Conservation (phyloP, 2,797 vertebrate genomes). For the Crenuchus spilurus region DNA sequence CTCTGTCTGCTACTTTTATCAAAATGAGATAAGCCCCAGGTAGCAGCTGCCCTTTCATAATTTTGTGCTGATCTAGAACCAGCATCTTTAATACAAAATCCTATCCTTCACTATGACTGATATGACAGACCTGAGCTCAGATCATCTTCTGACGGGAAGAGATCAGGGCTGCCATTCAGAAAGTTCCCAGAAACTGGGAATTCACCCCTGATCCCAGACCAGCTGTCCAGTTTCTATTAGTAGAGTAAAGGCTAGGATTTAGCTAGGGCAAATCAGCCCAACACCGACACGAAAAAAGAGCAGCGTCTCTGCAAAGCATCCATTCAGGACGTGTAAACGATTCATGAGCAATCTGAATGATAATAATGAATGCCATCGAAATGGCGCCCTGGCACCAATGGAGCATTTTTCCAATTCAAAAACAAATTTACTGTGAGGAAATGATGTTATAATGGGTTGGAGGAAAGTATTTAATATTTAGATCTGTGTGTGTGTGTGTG, state of each 20-base stretch:
- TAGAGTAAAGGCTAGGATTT: not conserved
- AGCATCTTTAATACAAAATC: conserved; percentile 6
- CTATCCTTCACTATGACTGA: not conserved
- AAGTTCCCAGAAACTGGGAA: not conserved
- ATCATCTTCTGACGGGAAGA: not conserved
- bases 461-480: conserved; percentile 22
- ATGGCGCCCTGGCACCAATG: not conserved
- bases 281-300: not conserved
- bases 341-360: conserved; percentile 27
- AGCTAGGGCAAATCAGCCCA: not conserved
- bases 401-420: conserved; percentile 17
- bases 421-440: conserved; percentile 31
- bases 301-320: not conserved
- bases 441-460: conserved; percentile 22
- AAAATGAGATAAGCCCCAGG: conserved; percentile 14
- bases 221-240: not conserved
- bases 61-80: conserved; percentile 22
- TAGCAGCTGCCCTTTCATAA: conserved; percentile 26
- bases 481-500: not conserved
- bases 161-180: not conserved
- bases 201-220: not conserved
- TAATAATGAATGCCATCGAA: conserved; percentile 1
- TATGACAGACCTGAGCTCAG: not conserved
- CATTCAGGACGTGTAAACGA: conserved; percentile 20
- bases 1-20: conserved; percentile 17